phyloP scores from a whole-genome alignment of 2,797 vertebrate genomes.

The Diglossa cyanea region DNA sequence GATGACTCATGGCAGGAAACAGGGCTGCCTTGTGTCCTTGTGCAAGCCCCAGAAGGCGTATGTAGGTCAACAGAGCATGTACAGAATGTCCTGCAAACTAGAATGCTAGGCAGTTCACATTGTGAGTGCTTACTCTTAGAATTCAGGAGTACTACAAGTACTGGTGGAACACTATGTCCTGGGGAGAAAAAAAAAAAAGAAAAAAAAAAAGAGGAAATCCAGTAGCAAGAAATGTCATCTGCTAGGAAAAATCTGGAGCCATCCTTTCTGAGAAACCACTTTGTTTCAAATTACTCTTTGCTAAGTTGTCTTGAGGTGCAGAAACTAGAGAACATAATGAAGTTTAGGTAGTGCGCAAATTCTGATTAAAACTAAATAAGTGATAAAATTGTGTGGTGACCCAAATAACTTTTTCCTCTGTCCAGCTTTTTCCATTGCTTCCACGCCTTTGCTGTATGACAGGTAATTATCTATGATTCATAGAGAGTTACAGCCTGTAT shows the following conservation, averaged over 20 bases:
- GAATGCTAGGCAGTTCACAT: background rate
- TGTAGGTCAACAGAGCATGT: background rate
- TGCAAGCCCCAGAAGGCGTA: background rate
- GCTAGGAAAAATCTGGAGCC: background rate
- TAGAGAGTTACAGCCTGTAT: background rate
- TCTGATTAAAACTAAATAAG: background rate
- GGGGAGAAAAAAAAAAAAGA: rapidly evolving
- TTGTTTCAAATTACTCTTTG: background rate
- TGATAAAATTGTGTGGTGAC: background rate
- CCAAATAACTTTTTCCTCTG: background rate
- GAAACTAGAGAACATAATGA: background rate
- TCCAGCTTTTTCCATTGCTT: background rate
- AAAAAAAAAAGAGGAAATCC: background rate
- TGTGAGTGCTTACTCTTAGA: background rate
- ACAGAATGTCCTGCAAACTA: slow-evolving; percentile 3
- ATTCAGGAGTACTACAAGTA: background rate
- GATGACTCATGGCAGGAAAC: slow-evolving; percentile 49
- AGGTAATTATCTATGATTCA: background rate
- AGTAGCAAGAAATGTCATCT: background rate
- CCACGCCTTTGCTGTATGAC: background rate
- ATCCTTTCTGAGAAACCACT: background rate
- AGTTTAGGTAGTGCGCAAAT: background rate
- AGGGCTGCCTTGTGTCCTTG: background rate
- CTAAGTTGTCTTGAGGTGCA: background rate
- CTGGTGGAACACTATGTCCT: background rate